Base-by-base conservation (phyloP, 37 sponge, comb jelly and placozoan genomes). In the Eunapius fragilis region DNA sequence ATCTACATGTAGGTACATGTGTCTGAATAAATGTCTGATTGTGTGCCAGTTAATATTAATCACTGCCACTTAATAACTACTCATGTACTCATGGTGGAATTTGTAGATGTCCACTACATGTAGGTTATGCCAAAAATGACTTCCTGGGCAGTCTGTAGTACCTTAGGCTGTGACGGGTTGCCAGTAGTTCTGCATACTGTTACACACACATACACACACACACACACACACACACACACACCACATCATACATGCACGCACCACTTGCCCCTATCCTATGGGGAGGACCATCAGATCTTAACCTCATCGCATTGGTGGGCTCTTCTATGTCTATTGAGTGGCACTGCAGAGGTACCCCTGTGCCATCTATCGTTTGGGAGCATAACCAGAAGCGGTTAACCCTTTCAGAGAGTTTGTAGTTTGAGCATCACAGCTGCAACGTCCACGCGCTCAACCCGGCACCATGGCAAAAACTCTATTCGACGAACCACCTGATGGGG, bases 51-150 rank as follows among this genome's bases (percentile, higher is more conserved):
- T 17, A 13, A 1, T 58, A 58, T n/a, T n/a, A n/a, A n/a, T n/a
- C n/a, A n/a, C n/a, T n/a, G n/a, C n/a, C n/a, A n/a, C n/a, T 58
- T 58, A 58, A 58, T 58, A 58, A 11, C 58, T 58, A 13, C 17
- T 17, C 30, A 68, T 85, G 81, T 70, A 92, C 92, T 91, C 71
- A 80, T 79, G 85, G 75, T 95, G 95, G 74, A 95, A 95, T 30
- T 68, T 50, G 36, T 80, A 85, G 50, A 95, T 91, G 31, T 92
- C 87, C 33, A 70, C n/a, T n/a, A n/a, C n/a, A n/a, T n/a, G 82
- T 25, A 95, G 48, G 83, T 92, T 91, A 32, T n/a, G n/a, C 87
- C 87, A 71, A 95, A 91, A 32, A 95, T 83, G 34, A 28, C 74
- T 14, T 74, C 72, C 72, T 41, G 33, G 67, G 73, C 69, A 32